Percentiles rank a stretch among this genome's conserved stretches.
Evolutionary conservation across 2,113 vertebrate genomes (phyloP).

Genomic region (Prietella phreatophila): DNA sequence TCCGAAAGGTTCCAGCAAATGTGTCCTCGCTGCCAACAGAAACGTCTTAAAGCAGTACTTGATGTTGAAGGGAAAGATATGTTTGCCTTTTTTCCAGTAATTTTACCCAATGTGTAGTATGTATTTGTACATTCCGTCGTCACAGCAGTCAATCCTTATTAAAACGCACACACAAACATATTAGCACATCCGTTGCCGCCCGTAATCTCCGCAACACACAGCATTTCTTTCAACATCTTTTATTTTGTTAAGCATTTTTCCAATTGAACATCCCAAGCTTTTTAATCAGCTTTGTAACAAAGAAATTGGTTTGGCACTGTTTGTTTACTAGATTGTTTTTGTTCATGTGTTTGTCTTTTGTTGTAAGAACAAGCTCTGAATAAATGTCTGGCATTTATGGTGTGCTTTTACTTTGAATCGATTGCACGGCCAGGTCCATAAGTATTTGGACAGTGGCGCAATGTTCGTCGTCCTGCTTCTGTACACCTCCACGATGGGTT

Average conservation of each 20-base stretch:
- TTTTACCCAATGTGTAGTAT: not conserved
- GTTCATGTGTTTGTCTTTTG: not conserved
- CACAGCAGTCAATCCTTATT: not conserved
- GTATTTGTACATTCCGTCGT: not conserved
- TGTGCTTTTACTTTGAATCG: not conserved
- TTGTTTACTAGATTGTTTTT: not conserved
- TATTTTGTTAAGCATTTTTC: not conserved
- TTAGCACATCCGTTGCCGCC: no score
- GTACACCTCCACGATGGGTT: no score
- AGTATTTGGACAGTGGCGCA: no score
- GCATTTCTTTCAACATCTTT: not conserved
- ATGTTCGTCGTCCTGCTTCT: no score
- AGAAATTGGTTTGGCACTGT: slow-evolving; percentile 64
- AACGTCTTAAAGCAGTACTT: not conserved
- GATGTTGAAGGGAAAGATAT: not conserved
- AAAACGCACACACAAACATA: slow-evolving; percentile 24
- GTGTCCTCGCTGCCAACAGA: not conserved
- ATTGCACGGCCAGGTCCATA: not conserved
- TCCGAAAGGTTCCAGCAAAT: not conserved
- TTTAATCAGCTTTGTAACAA: slow-evolving; percentile 65
- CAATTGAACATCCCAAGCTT: slow-evolving; percentile 20
- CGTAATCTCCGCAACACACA: not conserved
- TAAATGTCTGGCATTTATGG: not conserved
- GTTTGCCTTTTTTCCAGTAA: not conserved
- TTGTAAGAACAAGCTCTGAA: not conserved